Base-by-base conservation (phyloP, 2,888 invertebrate species). In the Leucozona laternaria region DNA sequence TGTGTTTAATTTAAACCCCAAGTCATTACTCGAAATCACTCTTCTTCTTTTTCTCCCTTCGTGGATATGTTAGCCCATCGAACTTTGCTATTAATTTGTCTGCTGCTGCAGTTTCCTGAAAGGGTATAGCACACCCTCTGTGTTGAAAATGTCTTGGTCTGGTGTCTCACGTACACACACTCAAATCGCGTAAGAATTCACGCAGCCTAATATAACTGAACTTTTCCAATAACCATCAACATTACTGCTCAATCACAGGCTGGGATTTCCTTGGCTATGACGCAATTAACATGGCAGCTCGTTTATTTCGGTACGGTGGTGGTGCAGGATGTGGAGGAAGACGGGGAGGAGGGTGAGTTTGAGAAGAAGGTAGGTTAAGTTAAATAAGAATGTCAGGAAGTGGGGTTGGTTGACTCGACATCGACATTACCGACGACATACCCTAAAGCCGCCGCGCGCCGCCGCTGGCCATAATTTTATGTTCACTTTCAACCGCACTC, bases 181-280 rank as follows among this genome's bases (percentile, higher is more conserved):
- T 48, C 17, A 48, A 20, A 15, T 66, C 43, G 34, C 28, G 20
- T 53, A 76, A 60, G 58, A 28, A 75, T 71, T 62, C 43, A 50
- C 71, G 64, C 66, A 68, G 73, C 48, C 55, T 70, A 77, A 75
- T 78, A 75, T 71, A 53, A 58, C 66, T 82, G 81, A 88, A 88
- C 88, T 88, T 88, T 88, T 88, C 85, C 85, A 88, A 88, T 88
- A 88, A 85, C 88, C 88, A 88, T 88, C 80, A 79, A 85, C 85
- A 85, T 88, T 85, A 85, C 81, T 88, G 79, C 76, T 88, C 88
- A 88, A 88, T 88, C 88, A 88, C 77, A 76, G 81, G 20, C 48
- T 77, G 82, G 86, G 81, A 80, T 78, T 86, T 81, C 81, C 64
- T 81, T 81, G 78, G 73, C 86, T 86, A 86, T 86, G 81, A 71